Evolutionary conservation across 2,797 vertebrate genomes (phyloP).

Genomic region (Peromyscus melanophrys): DNA sequence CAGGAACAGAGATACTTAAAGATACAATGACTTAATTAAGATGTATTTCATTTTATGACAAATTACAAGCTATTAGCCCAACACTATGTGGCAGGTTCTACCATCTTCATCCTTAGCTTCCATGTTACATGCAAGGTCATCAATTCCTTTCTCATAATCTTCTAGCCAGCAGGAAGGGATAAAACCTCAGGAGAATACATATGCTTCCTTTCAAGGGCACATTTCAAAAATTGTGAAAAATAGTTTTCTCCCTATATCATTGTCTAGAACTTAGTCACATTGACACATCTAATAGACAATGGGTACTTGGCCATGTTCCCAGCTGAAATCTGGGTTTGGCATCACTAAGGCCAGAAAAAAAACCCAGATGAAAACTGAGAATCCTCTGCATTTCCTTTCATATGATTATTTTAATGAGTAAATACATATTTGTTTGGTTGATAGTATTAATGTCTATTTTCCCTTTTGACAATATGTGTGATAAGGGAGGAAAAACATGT

Average conservation of each 20-base stretch:
- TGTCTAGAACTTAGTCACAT: not conserved
- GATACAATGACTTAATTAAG: not conserved
- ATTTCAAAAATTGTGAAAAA: not conserved
- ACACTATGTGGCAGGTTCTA: not conserved
- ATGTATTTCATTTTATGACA: not conserved
- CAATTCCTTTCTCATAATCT: not conserved
- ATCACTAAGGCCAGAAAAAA: not conserved
- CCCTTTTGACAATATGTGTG: not conserved
- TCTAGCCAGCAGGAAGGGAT: not conserved
- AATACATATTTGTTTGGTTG: not conserved
- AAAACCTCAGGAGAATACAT: not conserved
- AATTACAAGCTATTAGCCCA: not conserved
- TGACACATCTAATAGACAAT: not conserved
- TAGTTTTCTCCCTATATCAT: not conserved
- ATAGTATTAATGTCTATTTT: not conserved
- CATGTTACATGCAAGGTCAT: not conserved
- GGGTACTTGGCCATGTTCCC: not conserved
- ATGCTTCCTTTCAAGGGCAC: not conserved
- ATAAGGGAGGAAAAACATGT: not conserved
- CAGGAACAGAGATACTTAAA: not conserved
- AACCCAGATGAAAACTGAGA: not conserved
- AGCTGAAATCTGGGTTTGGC: not conserved
- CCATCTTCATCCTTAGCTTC: not conserved
- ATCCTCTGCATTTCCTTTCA: not conserved
- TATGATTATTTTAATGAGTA: not conserved